phyloP scores from a whole-genome alignment of 2,888 invertebrate species.

The Malacosoma neustria region DNA sequence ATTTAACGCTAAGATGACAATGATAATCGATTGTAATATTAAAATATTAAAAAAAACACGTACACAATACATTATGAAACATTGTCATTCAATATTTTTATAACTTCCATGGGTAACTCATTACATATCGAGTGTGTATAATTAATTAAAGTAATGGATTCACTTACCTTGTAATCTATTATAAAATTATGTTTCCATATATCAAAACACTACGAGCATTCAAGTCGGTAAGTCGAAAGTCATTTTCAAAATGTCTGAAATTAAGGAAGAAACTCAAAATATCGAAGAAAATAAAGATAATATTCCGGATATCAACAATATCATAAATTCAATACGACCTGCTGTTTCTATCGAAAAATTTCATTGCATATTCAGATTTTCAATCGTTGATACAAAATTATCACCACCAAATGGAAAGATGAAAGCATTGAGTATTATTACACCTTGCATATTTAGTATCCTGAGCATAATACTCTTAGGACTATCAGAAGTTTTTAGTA shows the following conservation, averaged over 20 bases:
- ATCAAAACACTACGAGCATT: background rate
- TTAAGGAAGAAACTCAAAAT: background rate
- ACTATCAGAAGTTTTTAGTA: slow-evolving; percentile 10
- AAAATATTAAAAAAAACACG: too few relatives aligned
- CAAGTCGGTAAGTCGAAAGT: background rate
- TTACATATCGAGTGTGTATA: too few relatives aligned
- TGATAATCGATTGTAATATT: too few relatives aligned
- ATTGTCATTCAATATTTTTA: too few relatives aligned
- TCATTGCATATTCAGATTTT: slow-evolving; percentile 33
- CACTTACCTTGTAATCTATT: background rate
- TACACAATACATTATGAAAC: too few relatives aligned
- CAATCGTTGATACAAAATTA: slow-evolving; percentile 18
- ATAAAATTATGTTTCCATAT: background rate
- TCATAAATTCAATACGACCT: background rate
- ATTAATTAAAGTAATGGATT: background rate
- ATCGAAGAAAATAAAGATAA: background rate
- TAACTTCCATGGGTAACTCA: too few relatives aligned
- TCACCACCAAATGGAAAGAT: slow-evolving; percentile 18
- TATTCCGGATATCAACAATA: background rate
- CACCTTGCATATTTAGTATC: slow-evolving; percentile 10
- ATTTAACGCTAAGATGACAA: too few relatives aligned
- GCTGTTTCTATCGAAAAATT: background rate
- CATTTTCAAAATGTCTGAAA: background rate
- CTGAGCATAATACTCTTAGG: slow-evolving; percentile 13
- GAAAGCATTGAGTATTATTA: slow-evolving; percentile 22